Percentiles rank a stretch among this genome's conserved stretches.
phyloP scores from a whole-genome alignment of 2,797 vertebrate genomes.

The Rhinella marina region DNA sequence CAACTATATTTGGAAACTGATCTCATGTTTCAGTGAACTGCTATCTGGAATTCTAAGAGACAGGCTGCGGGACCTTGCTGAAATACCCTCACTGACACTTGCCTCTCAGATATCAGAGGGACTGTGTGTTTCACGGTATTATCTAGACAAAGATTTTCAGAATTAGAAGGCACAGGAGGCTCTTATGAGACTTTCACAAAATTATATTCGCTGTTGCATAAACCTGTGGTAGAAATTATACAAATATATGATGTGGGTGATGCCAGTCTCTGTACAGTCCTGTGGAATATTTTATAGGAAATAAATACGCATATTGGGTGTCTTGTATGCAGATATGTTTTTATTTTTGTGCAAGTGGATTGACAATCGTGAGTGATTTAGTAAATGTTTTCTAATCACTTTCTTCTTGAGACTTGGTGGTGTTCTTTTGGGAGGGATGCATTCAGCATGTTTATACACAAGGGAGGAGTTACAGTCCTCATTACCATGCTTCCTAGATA shows the following conservation, averaged over 20 bases:
- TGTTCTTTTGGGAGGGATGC: not conserved
- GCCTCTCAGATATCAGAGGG: slow-evolving; percentile 67
- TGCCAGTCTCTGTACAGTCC: not conserved
- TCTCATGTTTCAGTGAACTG: slow-evolving; percentile 91
- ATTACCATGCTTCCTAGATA: not conserved
- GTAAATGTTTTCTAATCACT: not conserved
- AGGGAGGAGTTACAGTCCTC: not conserved
- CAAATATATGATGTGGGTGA: not conserved
- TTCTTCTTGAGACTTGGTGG: not conserved
- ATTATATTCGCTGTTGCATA: not conserved
- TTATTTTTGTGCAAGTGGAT: not conserved
- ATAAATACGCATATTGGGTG: not conserved
- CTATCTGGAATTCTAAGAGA: slow-evolving; percentile 79
- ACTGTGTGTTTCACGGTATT: slow-evolving; percentile 51
- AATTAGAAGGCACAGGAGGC: not conserved
- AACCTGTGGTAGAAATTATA: not conserved
- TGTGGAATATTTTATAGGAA: not conserved
- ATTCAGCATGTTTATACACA: not conserved
- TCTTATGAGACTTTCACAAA: not conserved
- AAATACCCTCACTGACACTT: slow-evolving; percentile 63
- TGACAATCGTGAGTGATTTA: not conserved
- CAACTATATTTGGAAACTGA: slow-evolving; percentile 92
- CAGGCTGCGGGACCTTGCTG: slow-evolving; percentile 69
- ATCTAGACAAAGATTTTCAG: slow-evolving; percentile 42
- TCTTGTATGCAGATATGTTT: not conserved